Percentiles rank a stretch among this genome's conserved stretches.
These are phyloP conservation scores for Bubo blakistoni DNA, from an alignment of 2,113 vertebrate genomes.

Conservation along the genomic window DNA sequence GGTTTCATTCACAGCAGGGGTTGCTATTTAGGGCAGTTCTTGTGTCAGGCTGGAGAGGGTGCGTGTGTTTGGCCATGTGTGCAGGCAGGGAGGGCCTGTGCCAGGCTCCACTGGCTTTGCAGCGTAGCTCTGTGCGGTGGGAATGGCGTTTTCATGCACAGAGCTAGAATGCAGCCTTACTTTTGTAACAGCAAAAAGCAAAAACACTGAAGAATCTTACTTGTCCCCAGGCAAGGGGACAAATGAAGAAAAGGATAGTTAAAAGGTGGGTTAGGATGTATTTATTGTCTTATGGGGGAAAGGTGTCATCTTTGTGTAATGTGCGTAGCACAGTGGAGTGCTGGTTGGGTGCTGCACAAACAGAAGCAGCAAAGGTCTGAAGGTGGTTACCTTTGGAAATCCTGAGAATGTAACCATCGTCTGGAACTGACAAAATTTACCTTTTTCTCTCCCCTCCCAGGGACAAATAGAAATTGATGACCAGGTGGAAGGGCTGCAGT, in stretches of 20 bases:
- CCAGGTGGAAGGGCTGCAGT: conserved; percentile 83
- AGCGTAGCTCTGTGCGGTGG: neutral
- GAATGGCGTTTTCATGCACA: neutral
- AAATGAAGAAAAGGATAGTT: neutral
- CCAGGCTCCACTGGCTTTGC: neutral
- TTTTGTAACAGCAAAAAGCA: neutral
- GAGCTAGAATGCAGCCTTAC: neutral
- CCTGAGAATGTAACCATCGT: neutral
- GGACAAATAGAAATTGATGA: conserved; percentile 83
- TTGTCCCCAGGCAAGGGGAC: neutral
- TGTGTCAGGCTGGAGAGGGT: neutral
- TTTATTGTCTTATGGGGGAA: neutral
- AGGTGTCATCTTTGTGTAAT: neutral
- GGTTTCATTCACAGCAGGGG: neutral
- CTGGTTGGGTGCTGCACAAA: neutral
- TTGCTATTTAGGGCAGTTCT: neutral
- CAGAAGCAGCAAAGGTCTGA: neutral
- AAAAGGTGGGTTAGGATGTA: neutral
- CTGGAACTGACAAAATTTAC: neutral
- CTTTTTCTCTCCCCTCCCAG: conserved; percentile 52
- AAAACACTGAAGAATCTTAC: neutral
- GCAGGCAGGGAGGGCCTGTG: neutral
- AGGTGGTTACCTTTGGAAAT: neutral
- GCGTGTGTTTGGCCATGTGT: neutral
- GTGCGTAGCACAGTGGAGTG: neutral